Evolutionary conservation across 2,888 invertebrate genomes (phyloP).

Genomic region (Ptychoptera contaminata): DNA sequence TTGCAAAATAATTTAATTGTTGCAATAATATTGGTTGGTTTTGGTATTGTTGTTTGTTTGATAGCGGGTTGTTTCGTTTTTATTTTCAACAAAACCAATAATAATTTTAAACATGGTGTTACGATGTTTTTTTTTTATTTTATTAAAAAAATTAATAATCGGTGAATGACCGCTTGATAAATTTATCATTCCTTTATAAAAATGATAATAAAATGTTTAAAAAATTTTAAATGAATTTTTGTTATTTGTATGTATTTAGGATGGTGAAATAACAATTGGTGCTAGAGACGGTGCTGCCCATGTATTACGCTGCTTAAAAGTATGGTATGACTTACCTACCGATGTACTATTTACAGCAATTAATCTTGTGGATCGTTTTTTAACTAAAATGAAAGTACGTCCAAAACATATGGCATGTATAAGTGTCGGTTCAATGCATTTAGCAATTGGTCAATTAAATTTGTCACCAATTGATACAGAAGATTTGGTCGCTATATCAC

Average conservation of each 20-base stretch:
- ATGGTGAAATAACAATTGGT: slow-evolving; percentile 56
- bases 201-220: slow-evolving; percentile 3
- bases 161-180: background rate
- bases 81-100: background rate
- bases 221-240: background rate
- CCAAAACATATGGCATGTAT: slow-evolving; percentile 80
- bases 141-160: background rate
- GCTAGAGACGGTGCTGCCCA: slow-evolving; percentile 68
- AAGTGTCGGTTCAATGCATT: slow-evolving; percentile 70
- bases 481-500: slow-evolving; percentile 46
- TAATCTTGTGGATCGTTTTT: slow-evolving; percentile 65
- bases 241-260: slow-evolving; percentile 26
- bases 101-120: too few species aligned
- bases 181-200: too few species aligned
- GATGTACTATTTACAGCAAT: slow-evolving; percentile 64
- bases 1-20: background rate
- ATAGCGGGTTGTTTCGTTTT: too few species aligned
- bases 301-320: slow-evolving; percentile 64
- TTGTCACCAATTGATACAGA: slow-evolving; percentile 42
- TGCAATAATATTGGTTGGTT: too few species aligned
- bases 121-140: slow-evolving; percentile 6
- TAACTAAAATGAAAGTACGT: slow-evolving; percentile 65
- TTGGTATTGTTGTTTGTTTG: too few species aligned
- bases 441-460: slow-evolving; percentile 55
- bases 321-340: slow-evolving; percentile 70